Evolutionary conservation across 2,113 vertebrate species (phyloP), one percentile per base, ranked within the genome.

Genomic region (Polypterus senegalus): DNA sequence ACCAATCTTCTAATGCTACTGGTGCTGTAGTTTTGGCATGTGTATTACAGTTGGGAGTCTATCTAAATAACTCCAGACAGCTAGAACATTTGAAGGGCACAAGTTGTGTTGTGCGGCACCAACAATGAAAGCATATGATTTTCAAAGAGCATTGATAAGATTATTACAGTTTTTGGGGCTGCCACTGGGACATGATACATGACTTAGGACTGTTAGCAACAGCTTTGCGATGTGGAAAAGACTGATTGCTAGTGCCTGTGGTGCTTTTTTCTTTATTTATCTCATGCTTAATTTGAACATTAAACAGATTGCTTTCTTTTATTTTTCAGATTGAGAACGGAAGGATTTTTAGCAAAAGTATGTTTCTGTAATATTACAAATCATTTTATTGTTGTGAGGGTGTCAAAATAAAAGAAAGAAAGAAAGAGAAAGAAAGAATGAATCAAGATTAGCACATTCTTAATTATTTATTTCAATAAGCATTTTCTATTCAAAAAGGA

Each of bases 61-160:
- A 60, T 69, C 65, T 71, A 66, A 71, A 69, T 61, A 63, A 62
- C 70, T 70, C 51, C 64, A 66, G 59, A 72, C 67, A 66, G 67
- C 59, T 58, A 56, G 69, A 72, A 73, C 45, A 55, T 77, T 71
- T 78, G 73, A 78, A 65, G 68, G 77, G 73, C 70, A 56, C n/a
- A 66, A 10, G 57, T 65, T 65, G 63, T 70, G 59, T 61, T 64
- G 61, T 61, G 8, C 27, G 57, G 58, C 65, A 67, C 49, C 62
- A 65, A 63, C 67, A 72, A 65, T 70, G 65, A 61, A 60, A 65
- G 67, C 62, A 47, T 68, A 5, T 66, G 67, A 68, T 70, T 72
- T 73, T 64, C 48, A 71, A 70, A 70, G 54, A 65, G 63, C 62
- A 55, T 63, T 71, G 66, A 77, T 67, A 57, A 65, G 67, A 64